A percentile compares a stretch with the other conserved stretches of the same genome.
These are phyloP conservation scores for Julus scanicus DNA, from an alignment of 2,888 invertebrate genomes.

Conservation along the genomic window DNA sequence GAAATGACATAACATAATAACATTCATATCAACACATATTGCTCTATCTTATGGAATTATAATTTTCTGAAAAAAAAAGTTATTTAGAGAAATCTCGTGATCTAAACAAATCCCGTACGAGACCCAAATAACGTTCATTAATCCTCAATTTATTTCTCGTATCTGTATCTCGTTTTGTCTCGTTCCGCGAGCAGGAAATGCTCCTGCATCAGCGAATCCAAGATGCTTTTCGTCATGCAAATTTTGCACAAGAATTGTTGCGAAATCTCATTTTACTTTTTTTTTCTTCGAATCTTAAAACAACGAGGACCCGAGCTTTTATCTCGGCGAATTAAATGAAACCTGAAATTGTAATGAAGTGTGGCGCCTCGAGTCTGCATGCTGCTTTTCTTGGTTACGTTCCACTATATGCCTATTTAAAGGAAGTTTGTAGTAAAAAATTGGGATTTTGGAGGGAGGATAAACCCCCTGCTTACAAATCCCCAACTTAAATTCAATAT, in stretches of 20 bases:
- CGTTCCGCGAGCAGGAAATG: not conserved
- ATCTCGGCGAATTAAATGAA: constrained; percentile 30
- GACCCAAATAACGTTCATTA: not conserved
- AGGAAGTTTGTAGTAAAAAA: not conserved
- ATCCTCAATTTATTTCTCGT: not conserved
- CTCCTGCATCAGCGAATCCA: not conserved
- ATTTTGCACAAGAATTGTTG: not conserved
- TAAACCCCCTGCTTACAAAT: not conserved
- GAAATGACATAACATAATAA: too few species aligned
- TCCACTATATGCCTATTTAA: not conserved
- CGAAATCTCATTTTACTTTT: not conserved
- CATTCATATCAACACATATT: too few species aligned
- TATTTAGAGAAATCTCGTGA: not conserved
- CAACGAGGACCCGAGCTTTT: not conserved
- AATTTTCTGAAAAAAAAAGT: too few species aligned
- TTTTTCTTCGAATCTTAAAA: not conserved
- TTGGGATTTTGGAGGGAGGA: not conserved
- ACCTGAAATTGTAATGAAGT: constrained; percentile 35
- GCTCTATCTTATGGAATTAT: too few species aligned
- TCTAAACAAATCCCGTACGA: not conserved
- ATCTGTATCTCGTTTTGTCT: not conserved
- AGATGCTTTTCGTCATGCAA: constrained; percentile 27
- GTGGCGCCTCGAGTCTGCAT: not conserved
- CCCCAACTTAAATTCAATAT: not conserved
- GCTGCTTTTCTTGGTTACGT: not conserved